Evolutionary conservation across 53 echinoderm and acorn worm species (phyloP).

Genomic region (Hippasteria phrygiana): DNA sequence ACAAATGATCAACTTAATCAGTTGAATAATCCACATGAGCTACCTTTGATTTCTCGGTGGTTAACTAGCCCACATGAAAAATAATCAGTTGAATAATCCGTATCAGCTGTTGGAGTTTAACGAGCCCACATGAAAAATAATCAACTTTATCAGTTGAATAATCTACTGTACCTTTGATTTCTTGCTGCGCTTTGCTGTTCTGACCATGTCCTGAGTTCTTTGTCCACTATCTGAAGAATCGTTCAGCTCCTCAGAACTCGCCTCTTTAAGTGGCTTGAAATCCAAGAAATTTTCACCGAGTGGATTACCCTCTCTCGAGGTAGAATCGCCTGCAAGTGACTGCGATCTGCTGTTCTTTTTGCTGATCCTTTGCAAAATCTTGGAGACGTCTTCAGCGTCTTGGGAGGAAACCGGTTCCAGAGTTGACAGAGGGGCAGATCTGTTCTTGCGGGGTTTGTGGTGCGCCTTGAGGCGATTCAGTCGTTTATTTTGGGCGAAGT

Average conservation of each 20-base stretch:
- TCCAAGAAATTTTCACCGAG: background rate
- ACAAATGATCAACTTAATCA: too few relatives aligned
- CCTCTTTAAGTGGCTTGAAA: background rate
- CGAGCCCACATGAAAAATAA: too few relatives aligned
- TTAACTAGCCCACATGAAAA: too few relatives aligned
- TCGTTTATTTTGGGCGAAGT: slow-evolving; percentile 20
- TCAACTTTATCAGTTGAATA: background rate
- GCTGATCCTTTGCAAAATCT: background rate
- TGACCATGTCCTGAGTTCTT: background rate
- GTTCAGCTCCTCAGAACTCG: background rate
- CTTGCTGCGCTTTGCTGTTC: background rate
- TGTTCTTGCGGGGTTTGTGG: background rate
- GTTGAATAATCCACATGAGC: too few relatives aligned
- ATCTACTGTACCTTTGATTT: slow-evolving; percentile 16
- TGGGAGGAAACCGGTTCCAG: background rate
- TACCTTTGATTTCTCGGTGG: too few relatives aligned
- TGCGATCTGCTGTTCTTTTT: slow-evolving; percentile 11
- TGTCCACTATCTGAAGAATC: background rate
- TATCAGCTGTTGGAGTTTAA: too few relatives aligned
- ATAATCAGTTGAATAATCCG: too few relatives aligned
- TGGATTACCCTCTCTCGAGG: background rate
- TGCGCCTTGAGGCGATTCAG: background rate
- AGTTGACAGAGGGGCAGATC: slow-evolving; percentile 26
- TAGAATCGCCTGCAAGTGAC: slow-evolving; percentile 5
- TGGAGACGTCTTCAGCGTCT: background rate